Conservation (phyloP, 2,888 invertebrate genomes). For the Baronia brevicornis region DNA sequence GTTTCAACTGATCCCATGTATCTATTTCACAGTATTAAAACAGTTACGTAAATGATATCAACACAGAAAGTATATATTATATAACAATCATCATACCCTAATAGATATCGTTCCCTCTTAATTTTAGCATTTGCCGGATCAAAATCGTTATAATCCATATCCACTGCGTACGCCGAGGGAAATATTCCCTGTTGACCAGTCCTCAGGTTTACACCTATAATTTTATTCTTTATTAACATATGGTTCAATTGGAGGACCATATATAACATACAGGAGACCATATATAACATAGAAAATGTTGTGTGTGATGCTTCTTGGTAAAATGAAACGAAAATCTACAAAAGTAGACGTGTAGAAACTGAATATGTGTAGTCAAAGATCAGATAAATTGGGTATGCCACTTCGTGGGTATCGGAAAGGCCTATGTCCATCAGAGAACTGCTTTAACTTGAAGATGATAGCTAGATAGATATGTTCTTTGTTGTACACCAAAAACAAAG, state of each 20-base stretch:
- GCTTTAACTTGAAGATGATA: too few relatives aligned
- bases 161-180: slow-evolving; percentile 97
- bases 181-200: slow-evolving; percentile 96
- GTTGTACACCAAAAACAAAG: too few relatives aligned
- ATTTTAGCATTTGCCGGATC: slow-evolving; percentile 90
- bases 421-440: too few relatives aligned
- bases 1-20: slow-evolving; percentile 98
- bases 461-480: too few relatives aligned
- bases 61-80: neutral
- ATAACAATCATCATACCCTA: slow-evolving; percentile 72
- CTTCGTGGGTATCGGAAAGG: too few relatives aligned
- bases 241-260: too few relatives aligned
- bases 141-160: slow-evolving; percentile 97
- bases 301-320: neutral
- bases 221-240: too few relatives aligned
- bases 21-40: slow-evolving; percentile 28
- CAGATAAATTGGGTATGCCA: too few relatives aligned
- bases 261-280: too few relatives aligned
- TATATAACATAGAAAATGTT: slow-evolving; percentile 2
- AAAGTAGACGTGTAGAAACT: too few relatives aligned
- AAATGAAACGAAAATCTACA: neutral
- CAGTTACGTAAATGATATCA: slow-evolving; percentile 1
- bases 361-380: too few relatives aligned
- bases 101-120: slow-evolving; percentile 88
- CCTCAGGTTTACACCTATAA: slow-evolving; percentile 95